Evolutionary conservation across 2,888 invertebrate species (phyloP).

Genomic region (Luperina nickerlii): DNA sequence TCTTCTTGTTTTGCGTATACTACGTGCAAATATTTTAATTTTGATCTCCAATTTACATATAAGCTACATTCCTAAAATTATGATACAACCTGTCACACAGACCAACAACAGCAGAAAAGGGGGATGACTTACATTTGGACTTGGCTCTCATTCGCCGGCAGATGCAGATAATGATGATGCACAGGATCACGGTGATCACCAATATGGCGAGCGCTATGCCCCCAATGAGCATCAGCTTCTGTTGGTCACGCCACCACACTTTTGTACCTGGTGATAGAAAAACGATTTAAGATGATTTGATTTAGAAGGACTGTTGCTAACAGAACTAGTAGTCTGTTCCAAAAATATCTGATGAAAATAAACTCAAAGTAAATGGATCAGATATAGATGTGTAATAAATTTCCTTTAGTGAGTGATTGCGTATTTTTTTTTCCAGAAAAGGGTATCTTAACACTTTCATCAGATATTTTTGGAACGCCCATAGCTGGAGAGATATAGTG

Average conservation of each 20-base stretch:
- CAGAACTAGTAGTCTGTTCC: background rate
- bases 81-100: conserved; percentile 47
- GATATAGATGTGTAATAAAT: background rate
- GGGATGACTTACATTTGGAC: conserved; percentile 93
- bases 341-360: background rate
- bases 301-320: background rate
- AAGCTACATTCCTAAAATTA: conserved; percentile 5
- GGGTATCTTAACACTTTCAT: background rate
- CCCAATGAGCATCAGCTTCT: conserved; percentile 93
- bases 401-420: background rate
- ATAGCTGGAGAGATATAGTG: background rate
- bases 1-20: background rate
- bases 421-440: background rate
- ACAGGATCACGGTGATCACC: conserved; percentile 93
- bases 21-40: conserved; percentile 3
- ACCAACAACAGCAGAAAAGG: conserved; percentile 3
- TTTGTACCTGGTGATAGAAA: conserved; percentile 91
- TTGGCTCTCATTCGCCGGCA: conserved; percentile 95
- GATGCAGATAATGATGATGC: conserved; percentile 96
- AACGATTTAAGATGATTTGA: background rate
- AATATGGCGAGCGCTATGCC: conserved; percentile 88
- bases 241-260: conserved; percentile 96
- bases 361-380: too few relatives aligned
- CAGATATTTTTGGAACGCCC: background rate
- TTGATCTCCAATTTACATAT: background rate